Conservation (phyloP, 1,140 invertebrate genomes). For the Ctenoplectra terminalis region DNA sequence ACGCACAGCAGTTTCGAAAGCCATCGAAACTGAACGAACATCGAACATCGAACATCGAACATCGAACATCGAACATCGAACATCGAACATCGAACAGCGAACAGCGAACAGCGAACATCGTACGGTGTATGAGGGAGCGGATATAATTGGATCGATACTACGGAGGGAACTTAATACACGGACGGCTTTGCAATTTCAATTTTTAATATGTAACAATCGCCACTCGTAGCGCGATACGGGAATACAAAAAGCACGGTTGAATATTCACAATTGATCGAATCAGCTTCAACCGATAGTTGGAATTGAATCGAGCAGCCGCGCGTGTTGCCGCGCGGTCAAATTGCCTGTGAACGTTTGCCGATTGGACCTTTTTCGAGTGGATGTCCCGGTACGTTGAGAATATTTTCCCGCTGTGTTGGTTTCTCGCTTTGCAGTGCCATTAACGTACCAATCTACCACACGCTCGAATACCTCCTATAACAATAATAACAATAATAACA, state of each 20-base stretch:
- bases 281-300: constrained; percentile 22
- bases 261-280: constrained; percentile 52
- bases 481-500: not conserved
- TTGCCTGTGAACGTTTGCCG: constrained; percentile 51
- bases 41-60: no score
- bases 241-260: constrained; percentile 41
- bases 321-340: constrained; percentile 35
- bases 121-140: no score
- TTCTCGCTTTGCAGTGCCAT: not conserved
- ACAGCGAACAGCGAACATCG: no score
- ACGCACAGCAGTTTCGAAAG: no score
- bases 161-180: not conserved
- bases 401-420: constrained; percentile 35
- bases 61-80: no score
- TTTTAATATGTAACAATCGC: constrained; percentile 38
- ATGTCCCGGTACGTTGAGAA: not conserved
- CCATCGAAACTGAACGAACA: no score
- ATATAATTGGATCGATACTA: constrained; percentile 42
- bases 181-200: constrained; percentile 18
- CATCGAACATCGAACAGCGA: no score
- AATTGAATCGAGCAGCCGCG: constrained; percentile 50
- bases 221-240: constrained; percentile 34
- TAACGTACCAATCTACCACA: no score
- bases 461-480: not conserved
- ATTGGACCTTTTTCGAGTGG: constrained; percentile 43